Evolutionary conservation across 1,140 invertebrate genomes (phyloP).

Genomic region (Leptinotarsa lineolata): DNA sequence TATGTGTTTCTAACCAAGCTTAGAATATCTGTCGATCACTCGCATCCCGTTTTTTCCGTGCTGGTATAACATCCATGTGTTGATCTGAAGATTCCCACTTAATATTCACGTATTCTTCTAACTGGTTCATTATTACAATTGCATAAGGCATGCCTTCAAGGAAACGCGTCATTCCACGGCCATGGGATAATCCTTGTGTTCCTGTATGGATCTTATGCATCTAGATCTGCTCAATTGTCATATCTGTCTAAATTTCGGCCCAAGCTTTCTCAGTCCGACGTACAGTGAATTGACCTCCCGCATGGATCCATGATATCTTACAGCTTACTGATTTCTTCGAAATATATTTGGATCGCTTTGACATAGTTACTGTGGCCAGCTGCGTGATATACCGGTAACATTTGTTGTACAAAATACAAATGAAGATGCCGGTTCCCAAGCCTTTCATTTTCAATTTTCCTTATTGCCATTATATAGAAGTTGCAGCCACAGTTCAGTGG

Average conservation of each 20-base stretch:
- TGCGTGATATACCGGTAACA: slow-evolving; percentile 55
- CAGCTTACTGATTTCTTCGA: slow-evolving; percentile 47
- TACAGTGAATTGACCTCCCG: slow-evolving; percentile 40
- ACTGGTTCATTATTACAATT: slow-evolving; percentile 1
- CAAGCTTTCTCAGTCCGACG: slow-evolving; percentile 49
- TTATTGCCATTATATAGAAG: neutral
- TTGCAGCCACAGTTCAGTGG: slow-evolving; percentile 6
- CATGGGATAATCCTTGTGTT: too few relatives aligned
- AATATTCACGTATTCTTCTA: slow-evolving; percentile 25
- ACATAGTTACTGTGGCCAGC: slow-evolving; percentile 43
- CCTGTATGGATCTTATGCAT: too few relatives aligned
- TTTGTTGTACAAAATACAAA: slow-evolving; percentile 44
- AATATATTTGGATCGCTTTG: slow-evolving; percentile 44
- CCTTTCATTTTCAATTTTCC: slow-evolving; percentile 3
- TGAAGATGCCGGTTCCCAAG: slow-evolving; percentile 30
- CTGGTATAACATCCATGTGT: slow-evolving; percentile 40
- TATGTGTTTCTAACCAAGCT: slow-evolving; percentile 37
- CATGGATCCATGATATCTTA: slow-evolving; percentile 40
- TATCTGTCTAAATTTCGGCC: slow-evolving; percentile 53
- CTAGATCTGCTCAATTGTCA: slow-evolving; percentile 51
- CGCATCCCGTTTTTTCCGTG: slow-evolving; percentile 42
- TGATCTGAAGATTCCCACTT: slow-evolving; percentile 47
- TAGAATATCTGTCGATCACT: slow-evolving; percentile 37
- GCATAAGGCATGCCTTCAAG: too few relatives aligned
- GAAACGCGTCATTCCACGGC: too few relatives aligned